Base-by-base conservation (phyloP, 1,140 invertebrate species). In the Leucophenga varia region DNA sequence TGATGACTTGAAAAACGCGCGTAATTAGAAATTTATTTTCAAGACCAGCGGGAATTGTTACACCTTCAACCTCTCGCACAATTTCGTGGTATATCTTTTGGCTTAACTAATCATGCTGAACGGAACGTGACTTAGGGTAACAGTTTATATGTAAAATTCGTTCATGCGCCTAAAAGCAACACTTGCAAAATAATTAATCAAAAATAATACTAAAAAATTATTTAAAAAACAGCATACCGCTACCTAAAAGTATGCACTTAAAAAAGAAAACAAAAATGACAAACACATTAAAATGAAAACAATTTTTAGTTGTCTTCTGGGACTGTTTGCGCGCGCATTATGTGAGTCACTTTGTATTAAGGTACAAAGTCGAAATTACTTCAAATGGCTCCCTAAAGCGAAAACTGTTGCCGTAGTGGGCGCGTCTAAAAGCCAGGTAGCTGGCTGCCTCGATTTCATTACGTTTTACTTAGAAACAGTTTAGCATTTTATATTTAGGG, bases 401-500 rank as follows among this genome's bases (percentile, higher is more conserved):
- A 2, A 35, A 12, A 45, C n/a, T n/a, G n/a, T 30, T 4, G 28
- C 40, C 21, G 12, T 12, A n/a, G 17, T 16, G 18, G 4, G 17
- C n/a, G 14, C 45, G 35, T 42, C 36, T 43, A 41, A 44, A 21
- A 40, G 40, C 14, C 7, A 17, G 39, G 17, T 59, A 67, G 63
- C 60, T 67, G 64, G 50, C 51, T 35, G 13, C 34, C 34, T 35
- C 34, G 16, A 35, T 30, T 30, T 30, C 7, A 30, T 30, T n/a
- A 25, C 22, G 10, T 25, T 25, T 10, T 52, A 45, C 64, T 70
- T 61, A 49, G 61, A 59, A 55, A 49, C 58, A 58, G 56, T 69
- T 70, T 65, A 70, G 65, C 57, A 69, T 70, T 69, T 69, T 54
- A 70, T 70, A 69, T 69, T 69, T 59, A 59, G 65, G 65, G 65